Base-by-base conservation (phyloP, 1,140 invertebrate genomes). In the Drosophila eugracilis region DNA sequence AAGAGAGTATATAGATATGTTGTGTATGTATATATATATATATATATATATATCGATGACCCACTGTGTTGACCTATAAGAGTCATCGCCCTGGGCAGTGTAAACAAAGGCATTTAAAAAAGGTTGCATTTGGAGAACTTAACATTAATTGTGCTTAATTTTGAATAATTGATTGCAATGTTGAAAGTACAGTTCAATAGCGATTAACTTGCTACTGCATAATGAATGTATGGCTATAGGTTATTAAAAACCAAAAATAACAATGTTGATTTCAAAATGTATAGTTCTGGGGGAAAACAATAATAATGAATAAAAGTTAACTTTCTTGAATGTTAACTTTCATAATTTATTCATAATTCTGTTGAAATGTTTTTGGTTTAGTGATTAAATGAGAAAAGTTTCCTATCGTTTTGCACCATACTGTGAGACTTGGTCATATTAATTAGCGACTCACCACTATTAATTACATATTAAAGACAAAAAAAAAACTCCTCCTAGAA, bases 21-120 rank as follows among this genome's bases (percentile, higher is more conserved):
- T 32, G 36, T 15, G 2, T n/a, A n/a, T n/a, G n/a, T n/a, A n/a
- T n/a, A n/a, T n/a, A n/a, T n/a, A n/a, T n/a, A n/a, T n/a, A 10
- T 6, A 37, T 15, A 17, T n/a, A 12, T 14, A n/a, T 15, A 47
- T 47, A 47, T 47, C 44, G 44, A 47, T 47, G 44, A 22, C 44
- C 44, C 44, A 47, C 44, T 47, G 44, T 47, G n/a, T n/a, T n/a
- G 44, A 47, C 44, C 44, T 5, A 47, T 28, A 47, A 10, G 24
- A 47, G 44, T 47, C 44, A 47, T 47, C 44, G 44, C 44, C 44
- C 44, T 15, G 44, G 24, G 24, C 7, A 47, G 24, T 28, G 44
- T 28, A 28, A 47, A 47, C 44, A 47, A 47, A 10, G 44, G 44
- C 15, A 47, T 47, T 47, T 15, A 26, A 47, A 26, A 47, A 47